Conservation (phyloP, 2,113 vertebrate genomes). For the Mixornis gularis region DNA sequence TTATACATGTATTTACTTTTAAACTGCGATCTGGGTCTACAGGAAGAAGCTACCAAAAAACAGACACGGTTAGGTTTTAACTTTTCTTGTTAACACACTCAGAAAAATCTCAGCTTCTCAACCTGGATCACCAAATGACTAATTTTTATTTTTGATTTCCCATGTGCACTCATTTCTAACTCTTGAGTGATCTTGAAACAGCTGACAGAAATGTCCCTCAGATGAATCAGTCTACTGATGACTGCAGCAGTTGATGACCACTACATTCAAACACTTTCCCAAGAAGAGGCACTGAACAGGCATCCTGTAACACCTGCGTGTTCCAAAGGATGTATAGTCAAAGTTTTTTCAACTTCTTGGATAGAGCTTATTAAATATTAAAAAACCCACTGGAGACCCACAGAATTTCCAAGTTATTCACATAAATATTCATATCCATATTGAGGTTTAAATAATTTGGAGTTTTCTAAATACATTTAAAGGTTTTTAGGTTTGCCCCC, state of each 20-base stretch:
- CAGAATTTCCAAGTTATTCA: not conserved
- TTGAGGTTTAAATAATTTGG: not conserved
- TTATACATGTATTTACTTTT: not conserved
- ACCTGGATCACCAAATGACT: not conserved
- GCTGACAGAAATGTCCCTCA: not conserved
- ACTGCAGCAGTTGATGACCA: not conserved
- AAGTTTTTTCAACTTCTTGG: not conserved
- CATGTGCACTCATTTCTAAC: accelerated
- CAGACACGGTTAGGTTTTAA: not conserved
- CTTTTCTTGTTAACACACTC: not conserved
- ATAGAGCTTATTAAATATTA: not conserved
- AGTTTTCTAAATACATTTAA: not conserved
- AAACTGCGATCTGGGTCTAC: not conserved
- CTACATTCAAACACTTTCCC: not conserved
- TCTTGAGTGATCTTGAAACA: not conserved
- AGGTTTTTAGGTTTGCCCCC: not conserved
- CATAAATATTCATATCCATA: not conserved
- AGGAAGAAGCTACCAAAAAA: not conserved
- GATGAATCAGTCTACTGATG: not conserved
- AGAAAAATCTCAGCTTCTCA: not conserved
- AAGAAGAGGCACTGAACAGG: not conserved
- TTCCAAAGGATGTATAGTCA: not conserved
- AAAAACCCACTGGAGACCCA: not conserved
- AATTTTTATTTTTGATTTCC: not conserved
- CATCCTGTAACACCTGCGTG: not conserved